Base-by-base conservation (phyloP, 1,140 invertebrate genomes). In the Heliconius nattereri region DNA sequence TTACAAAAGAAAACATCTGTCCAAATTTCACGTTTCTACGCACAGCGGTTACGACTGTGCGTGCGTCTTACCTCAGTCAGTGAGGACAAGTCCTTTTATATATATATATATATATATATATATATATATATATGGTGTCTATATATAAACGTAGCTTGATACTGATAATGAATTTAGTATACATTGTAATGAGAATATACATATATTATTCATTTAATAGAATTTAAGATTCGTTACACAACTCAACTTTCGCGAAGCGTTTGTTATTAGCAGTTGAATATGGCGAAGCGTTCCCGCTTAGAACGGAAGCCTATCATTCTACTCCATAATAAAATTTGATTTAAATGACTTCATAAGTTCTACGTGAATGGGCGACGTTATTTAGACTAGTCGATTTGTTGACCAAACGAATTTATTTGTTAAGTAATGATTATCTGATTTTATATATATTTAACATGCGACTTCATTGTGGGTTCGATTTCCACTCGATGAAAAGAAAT, bases 241-340 rank as follows among this genome's bases (percentile, higher is more conserved):
- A 37, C 52, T 45, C 45, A 57, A 52, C 70, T 80, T 80, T 76
- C 72, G 79, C 76, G 37, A 77, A 74, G 75, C 54, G 20, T 29
- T 71, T 54, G 77, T 29, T 60, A 81, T 81, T 81, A 81, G 79
- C 79, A 81, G 79, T 78, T 60, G 75, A 81, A 45, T 81, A 81
- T 81, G 79, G 79, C 45, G 32, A 75, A 32, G 52, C 71, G 73
- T 71, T 81, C 76, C 79, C 79, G 79, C 76, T 75, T 78, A 71
- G 70, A 75, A 75, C 75, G 79, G 79, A 81, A 77, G 76, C 79
- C 40, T 73, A 81, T 78, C 76, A 81, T 71, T 78, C 76, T 52
- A 71, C 60, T 75, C 79, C 29, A 66, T 72, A 74, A 80, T 80
- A 80, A 81, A 81, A 77, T 52, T 66, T 66, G 60, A 66, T 66